Conservation (phyloP, 2,113 vertebrate species). For the Nyctereutes procyonoides region DNA sequence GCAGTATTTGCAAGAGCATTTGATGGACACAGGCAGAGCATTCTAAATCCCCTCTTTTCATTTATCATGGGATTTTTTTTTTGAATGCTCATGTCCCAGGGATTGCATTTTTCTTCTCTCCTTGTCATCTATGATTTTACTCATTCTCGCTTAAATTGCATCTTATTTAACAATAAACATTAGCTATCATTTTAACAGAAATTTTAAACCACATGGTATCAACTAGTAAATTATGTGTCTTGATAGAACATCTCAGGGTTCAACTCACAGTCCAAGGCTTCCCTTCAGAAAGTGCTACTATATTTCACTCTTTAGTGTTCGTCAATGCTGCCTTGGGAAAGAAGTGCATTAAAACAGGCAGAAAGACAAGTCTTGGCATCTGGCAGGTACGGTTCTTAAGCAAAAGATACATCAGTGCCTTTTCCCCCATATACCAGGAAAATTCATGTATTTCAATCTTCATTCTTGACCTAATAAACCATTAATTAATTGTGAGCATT, state of each 20-base stretch:
- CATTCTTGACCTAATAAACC: constrained; percentile 76
- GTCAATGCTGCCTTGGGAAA: constrained; percentile 65
- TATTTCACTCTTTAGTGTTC: constrained; percentile 64
- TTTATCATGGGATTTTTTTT: not conserved
- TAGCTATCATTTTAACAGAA: constrained; percentile 25
- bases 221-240: not conserved
- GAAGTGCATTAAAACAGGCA: constrained; percentile 72
- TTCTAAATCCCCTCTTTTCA: not conserved
- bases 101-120: constrained; percentile 1
- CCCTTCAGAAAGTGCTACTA: constrained; percentile 59
- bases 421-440: constrained; percentile 48
- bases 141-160: constrained; percentile 27
- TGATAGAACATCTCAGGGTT: not conserved
- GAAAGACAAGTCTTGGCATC: constrained; percentile 74
- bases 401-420: constrained; percentile 59
- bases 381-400: constrained; percentile 64
- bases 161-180: constrained; percentile 14
- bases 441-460: constrained; percentile 70
- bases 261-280: constrained; percentile 47
- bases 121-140: not conserved
- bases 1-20: not conserved
- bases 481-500: constrained; percentile 75
- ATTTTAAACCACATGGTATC: not conserved
- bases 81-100: not conserved
- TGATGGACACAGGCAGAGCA: not conserved